phyloP scores from a whole-genome alignment of 2,888 invertebrate species.

The Nasonovia ribisnigri region DNA sequence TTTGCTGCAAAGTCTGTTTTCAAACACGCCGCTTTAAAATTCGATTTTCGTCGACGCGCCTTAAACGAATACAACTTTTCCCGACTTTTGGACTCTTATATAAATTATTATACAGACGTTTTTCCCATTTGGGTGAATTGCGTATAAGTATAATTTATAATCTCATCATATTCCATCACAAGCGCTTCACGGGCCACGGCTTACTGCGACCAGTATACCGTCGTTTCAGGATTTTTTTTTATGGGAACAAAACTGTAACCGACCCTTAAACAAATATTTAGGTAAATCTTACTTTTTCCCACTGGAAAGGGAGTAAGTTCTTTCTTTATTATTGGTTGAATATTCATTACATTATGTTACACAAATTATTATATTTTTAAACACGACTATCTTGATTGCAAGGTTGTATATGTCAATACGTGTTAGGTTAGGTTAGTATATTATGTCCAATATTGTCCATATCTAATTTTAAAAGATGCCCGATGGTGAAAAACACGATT shows the following conservation, averaged over 20 bases:
- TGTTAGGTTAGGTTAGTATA: too few relatives aligned
- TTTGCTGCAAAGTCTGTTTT: neutral
- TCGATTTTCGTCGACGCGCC: neutral
- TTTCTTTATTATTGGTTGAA: neutral
- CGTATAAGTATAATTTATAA: neutral
- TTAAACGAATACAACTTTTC: neutral
- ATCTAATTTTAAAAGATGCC: neutral
- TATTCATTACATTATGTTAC: neutral
- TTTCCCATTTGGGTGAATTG: neutral
- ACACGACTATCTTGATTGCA: neutral
- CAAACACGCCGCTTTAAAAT: neutral
- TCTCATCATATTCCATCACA: neutral
- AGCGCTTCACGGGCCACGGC: neutral
- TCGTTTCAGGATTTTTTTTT: neutral
- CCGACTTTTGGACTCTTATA: neutral
- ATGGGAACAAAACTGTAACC: neutral
- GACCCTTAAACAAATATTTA: neutral
- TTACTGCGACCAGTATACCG: neutral
- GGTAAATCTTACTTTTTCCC: neutral
- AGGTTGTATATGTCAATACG: too few relatives aligned
- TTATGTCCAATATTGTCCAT: too few relatives aligned
- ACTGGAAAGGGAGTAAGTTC: neutral
- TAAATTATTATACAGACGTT: too few relatives aligned
- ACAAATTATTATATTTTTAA: neutral
- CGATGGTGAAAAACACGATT: neutral